phyloP scores from a whole-genome alignment of 1,140 invertebrate species.

The Oryzaephilus surinamensis region DNA sequence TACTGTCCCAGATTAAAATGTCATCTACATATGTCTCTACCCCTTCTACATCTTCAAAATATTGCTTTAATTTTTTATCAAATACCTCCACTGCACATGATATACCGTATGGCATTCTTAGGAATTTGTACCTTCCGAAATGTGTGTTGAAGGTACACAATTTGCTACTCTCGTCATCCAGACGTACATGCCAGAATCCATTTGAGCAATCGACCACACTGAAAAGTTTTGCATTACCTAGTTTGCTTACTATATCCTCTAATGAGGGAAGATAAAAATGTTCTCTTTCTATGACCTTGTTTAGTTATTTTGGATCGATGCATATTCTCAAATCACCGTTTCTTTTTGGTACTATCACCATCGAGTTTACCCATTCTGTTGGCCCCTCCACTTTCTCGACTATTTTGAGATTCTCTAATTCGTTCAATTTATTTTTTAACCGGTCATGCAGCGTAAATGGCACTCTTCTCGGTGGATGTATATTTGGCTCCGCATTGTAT shows the following conservation, averaged over 20 bases:
- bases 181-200: slow-evolving; percentile 43
- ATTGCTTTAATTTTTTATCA: slow-evolving; percentile 29
- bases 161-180: slow-evolving; percentile 29
- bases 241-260: slow-evolving; percentile 33
- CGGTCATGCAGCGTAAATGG: too few relatives aligned
- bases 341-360: slow-evolving; percentile 20
- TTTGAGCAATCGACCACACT: slow-evolving; percentile 38
- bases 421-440: too few relatives aligned
- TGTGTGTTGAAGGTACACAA: slow-evolving; percentile 31
- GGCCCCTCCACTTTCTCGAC: slow-evolving; percentile 1
- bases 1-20: slow-evolving; percentile 30
- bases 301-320: slow-evolving; percentile 32
- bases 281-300: slow-evolving; percentile 27
- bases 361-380: slow-evolving; percentile 10
- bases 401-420: too few relatives aligned
- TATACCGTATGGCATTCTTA: slow-evolving; percentile 29
- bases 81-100: slow-evolving; percentile 28
- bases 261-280: slow-evolving; percentile 43
- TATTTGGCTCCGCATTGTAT: too few relatives aligned
- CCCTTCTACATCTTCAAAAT: slow-evolving; percentile 27
- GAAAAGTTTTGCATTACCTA: slow-evolving; percentile 37
- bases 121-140: slow-evolving; percentile 4
- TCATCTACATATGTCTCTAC: slow-evolving; percentile 36
- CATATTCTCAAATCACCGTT: slow-evolving; percentile 27
- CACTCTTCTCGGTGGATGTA: too few relatives aligned